These are phyloP conservation scores for Setophaga coronata DNA, from an alignment of 2,113 vertebrate species.

Conservation along the genomic window DNA sequence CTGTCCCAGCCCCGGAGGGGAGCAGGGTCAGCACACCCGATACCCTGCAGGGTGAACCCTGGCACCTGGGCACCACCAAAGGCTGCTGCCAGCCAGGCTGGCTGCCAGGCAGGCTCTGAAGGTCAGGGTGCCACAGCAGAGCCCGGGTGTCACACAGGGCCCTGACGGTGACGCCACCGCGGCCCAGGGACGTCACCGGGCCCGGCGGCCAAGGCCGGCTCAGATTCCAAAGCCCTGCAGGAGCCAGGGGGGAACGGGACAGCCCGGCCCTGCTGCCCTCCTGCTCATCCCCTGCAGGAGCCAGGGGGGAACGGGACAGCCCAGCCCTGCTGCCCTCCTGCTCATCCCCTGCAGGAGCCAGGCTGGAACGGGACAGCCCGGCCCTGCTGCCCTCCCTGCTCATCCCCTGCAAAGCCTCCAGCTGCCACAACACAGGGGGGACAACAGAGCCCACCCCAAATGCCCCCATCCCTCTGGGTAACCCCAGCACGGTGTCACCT, in stretches of 20 bases:
- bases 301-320: fast-evolving
- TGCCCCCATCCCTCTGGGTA: fast-evolving
- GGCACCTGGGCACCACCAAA: background rate
- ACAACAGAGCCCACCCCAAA: background rate
- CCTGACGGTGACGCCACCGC: background rate
- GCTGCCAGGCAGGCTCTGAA: background rate
- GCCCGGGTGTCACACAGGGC: background rate
- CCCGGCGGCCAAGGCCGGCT: background rate
- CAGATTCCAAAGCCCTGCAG: background rate
- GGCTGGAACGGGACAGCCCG: fast-evolving
- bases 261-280: background rate
- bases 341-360: background rate
- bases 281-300: background rate
- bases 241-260: fast-evolving
- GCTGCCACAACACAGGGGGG: background rate
- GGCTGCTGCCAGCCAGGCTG: background rate
- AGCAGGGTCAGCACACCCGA: background rate
- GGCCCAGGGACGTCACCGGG: background rate
- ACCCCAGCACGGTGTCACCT: background rate
- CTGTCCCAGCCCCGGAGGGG: fast-evolving
- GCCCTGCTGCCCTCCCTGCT: background rate
- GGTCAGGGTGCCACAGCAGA: background rate
- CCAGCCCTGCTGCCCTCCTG: background rate
- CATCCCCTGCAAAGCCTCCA: background rate
- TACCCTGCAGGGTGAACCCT: background rate